Evolutionary conservation across 2,797 vertebrate genomes (phyloP), one percentile per base, ranked within the genome.

Genomic region (Epinephelus awoara): DNA sequence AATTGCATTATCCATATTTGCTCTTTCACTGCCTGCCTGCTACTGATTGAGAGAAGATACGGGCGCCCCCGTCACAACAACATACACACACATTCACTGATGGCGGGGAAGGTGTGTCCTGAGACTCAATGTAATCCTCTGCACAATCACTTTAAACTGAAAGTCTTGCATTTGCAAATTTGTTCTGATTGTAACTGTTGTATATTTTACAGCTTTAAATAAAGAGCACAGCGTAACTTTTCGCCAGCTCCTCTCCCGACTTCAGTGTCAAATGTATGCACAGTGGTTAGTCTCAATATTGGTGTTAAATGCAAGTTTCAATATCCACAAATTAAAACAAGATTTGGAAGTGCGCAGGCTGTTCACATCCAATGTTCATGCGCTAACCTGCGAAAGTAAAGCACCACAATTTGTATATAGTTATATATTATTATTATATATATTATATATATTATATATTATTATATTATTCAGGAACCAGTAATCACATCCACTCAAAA

Each of bases 1-100:
- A 47, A 29, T 61, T 50, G 38, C 42, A 73, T 86, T 72, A 72
- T 65, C 75, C 59, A 61, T 34, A 25, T 21, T 13, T 75, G 54
- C 47, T 55, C 65, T 67, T 79, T 49, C 57, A 10, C 23, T 11
- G 62, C 21, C 23, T 34, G 40, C 44, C n/a, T 23, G 63, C 59
- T 59, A 18, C 50, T 44, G 50, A 79, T 76, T 65, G 57, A 49
- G 61, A 15, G 19, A 34, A 52, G 61, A 49, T 59, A 54, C n/a
- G 17, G 49, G 6, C 0, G 27, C 27, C 1, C 62, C 10, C 9
- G 17, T 69, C 66, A 29, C 19, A 25, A 2, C 23, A 34, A 44
- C 7, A 17, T 50, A 27, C 46, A 52, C 69, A 67, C 19, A 54
- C 11, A 65, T 25, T 12, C 19, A 21, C 23, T 25, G 49, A 5